These are phyloP conservation scores for Patiria miniata DNA, from an alignment of 35 echinoderm and acorn worm species.

Conservation along the genomic window DNA sequence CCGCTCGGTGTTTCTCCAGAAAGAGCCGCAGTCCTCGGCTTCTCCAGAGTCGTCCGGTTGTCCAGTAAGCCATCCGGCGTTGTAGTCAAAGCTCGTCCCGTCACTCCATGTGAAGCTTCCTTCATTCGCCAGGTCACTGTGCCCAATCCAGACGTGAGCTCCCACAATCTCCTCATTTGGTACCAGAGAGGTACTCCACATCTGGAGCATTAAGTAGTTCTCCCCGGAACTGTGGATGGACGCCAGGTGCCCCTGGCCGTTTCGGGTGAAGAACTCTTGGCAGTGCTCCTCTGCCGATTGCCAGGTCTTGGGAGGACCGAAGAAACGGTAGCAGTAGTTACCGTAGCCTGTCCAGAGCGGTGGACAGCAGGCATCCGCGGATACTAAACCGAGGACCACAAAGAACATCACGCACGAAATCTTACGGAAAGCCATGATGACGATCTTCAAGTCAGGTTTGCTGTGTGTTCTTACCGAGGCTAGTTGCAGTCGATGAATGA, in stretches of 20 bases:
- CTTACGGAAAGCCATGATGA: neutral
- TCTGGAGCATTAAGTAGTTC: neutral
- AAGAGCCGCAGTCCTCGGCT: neutral
- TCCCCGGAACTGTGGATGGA: conserved; percentile 31
- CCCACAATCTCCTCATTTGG: no score
- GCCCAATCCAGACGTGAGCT: neutral
- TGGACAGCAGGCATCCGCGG: neutral
- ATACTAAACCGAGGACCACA: neutral
- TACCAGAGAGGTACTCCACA: neutral
- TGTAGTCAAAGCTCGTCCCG: neutral
- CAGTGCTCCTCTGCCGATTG: neutral
- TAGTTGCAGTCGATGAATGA: no score
- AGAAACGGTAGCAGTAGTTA: conserved; percentile 51
- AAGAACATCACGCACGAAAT: neutral
- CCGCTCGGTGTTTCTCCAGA: neutral
- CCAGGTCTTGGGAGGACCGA: conserved; percentile 27
- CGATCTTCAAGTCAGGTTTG: neutral
- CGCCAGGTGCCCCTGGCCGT: conserved; percentile 23
- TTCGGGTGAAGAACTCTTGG: conserved; percentile 4
- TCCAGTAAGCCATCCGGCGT: neutral
- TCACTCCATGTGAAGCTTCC: conserved; percentile 10
- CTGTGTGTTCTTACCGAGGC: no score
- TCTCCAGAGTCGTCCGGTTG: neutral
- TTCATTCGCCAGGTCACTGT: neutral
- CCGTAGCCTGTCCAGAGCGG: conserved; percentile 24